Evolutionary conservation across 2,888 invertebrate species (phyloP), one percentile per base, ranked within the genome.

Genomic region (Polyploca ridens): DNA sequence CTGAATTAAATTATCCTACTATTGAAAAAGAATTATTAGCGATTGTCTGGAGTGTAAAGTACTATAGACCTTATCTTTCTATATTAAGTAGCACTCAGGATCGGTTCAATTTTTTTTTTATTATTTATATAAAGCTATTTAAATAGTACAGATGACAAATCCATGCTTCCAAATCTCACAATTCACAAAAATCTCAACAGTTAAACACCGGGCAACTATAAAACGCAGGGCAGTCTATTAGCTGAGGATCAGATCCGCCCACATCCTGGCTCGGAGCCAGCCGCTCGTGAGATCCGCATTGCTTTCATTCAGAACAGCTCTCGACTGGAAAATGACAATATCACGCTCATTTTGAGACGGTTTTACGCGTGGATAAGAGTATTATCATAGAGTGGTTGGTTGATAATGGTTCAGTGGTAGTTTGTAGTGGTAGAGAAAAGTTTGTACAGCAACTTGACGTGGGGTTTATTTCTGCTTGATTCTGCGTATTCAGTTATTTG

Each of bases 251-350:
- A 27, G 60, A 46, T 41, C n/a, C 6, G 46, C 66, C 62, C 61
- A 54, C 54, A 54, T 38, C 27, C 64, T 68, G 67, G 64, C 60
- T 46, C 63, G 41, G 5, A 64, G 63, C 63, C 65, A 67, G 57
- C 63, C 64, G 54, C 49, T 63, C 62, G 65, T 61, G 54, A 66
- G 65, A 66, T 63, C 63, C 49, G 62, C 54, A 54, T 54, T 63
- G 67, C 69, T 62, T 77, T 73, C 76, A 70, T 76, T 71, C 74
- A 74, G 76, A 64, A 57, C 69, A 68, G 74, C 74, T 65, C 62
- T 70, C 78, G 70, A 76, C 75, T 75, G 79, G 73, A 79, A 81
- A 82, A 82, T 82, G 73, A 75, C 78, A 77, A 82, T 78, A 75
- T 72, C 74, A 74, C 75, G 78, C 78, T 74, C 74, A 71, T 79